Conservation (phyloP, 2,888 invertebrate species). For the Globia sparganii region DNA sequence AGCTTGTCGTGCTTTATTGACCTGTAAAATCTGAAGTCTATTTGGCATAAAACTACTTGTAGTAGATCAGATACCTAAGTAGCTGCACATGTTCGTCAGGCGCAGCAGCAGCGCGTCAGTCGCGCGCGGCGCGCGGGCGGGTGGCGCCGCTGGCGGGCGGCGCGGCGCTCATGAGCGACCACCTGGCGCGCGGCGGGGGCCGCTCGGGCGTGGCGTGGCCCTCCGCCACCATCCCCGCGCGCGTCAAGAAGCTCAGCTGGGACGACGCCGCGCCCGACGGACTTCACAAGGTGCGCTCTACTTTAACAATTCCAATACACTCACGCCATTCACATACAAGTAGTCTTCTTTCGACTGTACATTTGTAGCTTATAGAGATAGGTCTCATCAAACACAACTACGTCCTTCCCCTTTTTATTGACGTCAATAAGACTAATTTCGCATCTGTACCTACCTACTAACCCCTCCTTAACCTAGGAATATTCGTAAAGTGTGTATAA, state of each 20-base stretch:
- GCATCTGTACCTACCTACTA: slow-evolving; percentile 34
- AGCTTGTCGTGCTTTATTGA: background rate
- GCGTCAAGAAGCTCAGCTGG: slow-evolving; percentile 94
- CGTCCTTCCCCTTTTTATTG: background rate
- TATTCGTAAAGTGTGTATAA: slow-evolving; percentile 63
- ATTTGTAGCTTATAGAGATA: background rate
- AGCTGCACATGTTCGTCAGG: slow-evolving; percentile 14
- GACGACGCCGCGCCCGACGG: slow-evolving; percentile 69
- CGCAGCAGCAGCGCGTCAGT: slow-evolving; percentile 67
- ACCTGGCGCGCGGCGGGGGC: slow-evolving; percentile 76
- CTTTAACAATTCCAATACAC: background rate
- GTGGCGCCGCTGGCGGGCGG: slow-evolving; percentile 78
- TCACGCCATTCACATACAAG: background rate
- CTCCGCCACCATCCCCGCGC: slow-evolving; percentile 92
- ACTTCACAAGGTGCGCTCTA: slow-evolving; percentile 55
- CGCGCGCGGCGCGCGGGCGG: slow-evolving; percentile 75
- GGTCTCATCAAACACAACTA: slow-evolving; percentile 14
- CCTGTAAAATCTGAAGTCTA: background rate
- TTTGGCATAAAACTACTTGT: background rate
- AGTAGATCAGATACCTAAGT: background rate
- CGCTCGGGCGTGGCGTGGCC: slow-evolving; percentile 92
- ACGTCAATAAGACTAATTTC: slow-evolving; percentile 27
- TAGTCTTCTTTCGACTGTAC: background rate
- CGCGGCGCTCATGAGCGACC: slow-evolving; percentile 82
- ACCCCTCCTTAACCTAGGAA: slow-evolving; percentile 24